These are phyloP conservation scores for Graptemys geographica DNA, from an alignment of 2,797 vertebrate genomes.

Conservation along the genomic window DNA sequence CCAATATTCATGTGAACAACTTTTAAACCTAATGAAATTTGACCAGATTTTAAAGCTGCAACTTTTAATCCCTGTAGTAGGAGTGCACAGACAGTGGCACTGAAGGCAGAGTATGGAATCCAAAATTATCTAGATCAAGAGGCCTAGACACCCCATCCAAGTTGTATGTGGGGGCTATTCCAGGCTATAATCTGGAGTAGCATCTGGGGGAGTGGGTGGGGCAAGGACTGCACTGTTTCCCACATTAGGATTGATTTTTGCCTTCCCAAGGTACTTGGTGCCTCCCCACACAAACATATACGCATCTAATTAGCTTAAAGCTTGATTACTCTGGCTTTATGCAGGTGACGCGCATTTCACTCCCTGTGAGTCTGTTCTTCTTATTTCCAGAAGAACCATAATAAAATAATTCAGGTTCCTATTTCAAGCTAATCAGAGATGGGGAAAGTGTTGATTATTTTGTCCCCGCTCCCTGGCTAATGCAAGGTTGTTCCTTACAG, in stretches of 20 bases:
- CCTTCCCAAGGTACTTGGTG: rapidly evolving
- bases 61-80: background rate
- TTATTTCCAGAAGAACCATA: background rate
- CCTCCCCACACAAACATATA: background rate
- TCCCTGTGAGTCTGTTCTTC: background rate
- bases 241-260: background rate
- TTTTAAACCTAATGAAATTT: background rate
- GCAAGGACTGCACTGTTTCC: background rate
- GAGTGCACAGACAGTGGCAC: rapidly evolving
- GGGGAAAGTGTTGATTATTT: background rate
- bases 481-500: background rate
- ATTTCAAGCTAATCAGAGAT: too few species aligned
- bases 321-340: background rate
- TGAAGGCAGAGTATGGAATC: rapidly evolving
- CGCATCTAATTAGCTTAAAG: background rate
- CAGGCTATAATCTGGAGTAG: background rate
- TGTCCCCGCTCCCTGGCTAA: background rate
- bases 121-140: background rate
- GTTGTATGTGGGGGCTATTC: background rate
- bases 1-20: background rate
- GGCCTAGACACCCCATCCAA: background rate
- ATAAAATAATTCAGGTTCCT: background rate
- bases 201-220: rapidly evolving
- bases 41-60: background rate
- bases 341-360: background rate